Evolutionary conservation across 2,888 invertebrate genomes (phyloP), one percentile per base, ranked within the genome.

Genomic region (Sympetrum striolatum): DNA sequence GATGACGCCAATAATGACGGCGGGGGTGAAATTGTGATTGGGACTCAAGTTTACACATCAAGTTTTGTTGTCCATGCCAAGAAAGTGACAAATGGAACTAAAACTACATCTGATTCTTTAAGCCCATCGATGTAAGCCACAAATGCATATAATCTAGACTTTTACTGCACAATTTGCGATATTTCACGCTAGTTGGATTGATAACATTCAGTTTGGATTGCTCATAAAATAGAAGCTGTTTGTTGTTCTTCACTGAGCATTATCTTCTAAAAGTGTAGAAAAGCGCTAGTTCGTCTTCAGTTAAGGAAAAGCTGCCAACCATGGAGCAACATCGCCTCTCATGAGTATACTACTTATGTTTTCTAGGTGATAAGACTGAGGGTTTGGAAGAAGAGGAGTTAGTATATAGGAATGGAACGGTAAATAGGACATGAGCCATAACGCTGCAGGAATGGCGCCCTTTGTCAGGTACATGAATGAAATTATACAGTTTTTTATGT

Each of bases 361-460:
- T 64, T 64, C 15, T 64, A 86, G 86, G 86, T 86, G 60, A 58
- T 60, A 48, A 86, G 60, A 86, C 60, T 86, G 86, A 73, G 73
- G 60, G 86, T 64, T 86, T 86, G 86, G 60, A 86, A 37, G 86
- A 86, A 60, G 86, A 86, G 86, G 86, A 64, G 86, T 86, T 86
- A 60, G 60, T 60, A 86, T 64, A 80, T 91, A 91, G 91, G 91
- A 91, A 91, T 91, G 91, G 91, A 91, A 91, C 91, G 91, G 91
- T 91, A 90, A 92, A 91, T 86, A 91, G 92, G 92, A 92, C 91
- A 97, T 97, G 97, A 96, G 96, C 96, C 97, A 97, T 94, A 96
- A 97, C 95, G 95, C 97, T 95, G 95, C 96, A 94, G 97, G 96
- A 95, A 96, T 97, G 96, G 96, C 96, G 94, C 96, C 96, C 93